A percentile compares a stretch with the other conserved stretches of the same genome.
phyloP scores from a whole-genome alignment of 2,888 invertebrate genomes.

The Stenoptilia bipunctidactyla region DNA sequence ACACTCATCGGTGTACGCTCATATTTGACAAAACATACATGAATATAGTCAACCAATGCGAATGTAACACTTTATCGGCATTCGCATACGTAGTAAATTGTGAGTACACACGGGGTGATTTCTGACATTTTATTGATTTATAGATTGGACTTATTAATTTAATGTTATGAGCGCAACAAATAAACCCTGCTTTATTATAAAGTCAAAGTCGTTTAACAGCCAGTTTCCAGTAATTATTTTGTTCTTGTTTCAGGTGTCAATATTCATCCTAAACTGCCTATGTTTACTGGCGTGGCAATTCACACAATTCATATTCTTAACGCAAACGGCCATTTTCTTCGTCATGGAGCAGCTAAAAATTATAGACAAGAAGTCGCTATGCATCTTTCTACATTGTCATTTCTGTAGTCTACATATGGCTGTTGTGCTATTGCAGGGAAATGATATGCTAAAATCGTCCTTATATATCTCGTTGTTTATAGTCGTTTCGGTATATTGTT shows the following conservation, averaged over 20 bases:
- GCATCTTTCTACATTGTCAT: slow-evolving; percentile 47
- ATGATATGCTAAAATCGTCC: slow-evolving; percentile 60
- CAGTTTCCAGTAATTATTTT: too few species aligned
- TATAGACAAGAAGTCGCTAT: slow-evolving; percentile 48
- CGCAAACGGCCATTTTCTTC: slow-evolving; percentile 81
- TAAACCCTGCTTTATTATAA: too few species aligned
- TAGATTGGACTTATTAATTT: too few species aligned
- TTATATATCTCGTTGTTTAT: slow-evolving; percentile 58
- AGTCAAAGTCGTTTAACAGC: too few species aligned
- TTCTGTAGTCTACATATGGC: slow-evolving; percentile 54
- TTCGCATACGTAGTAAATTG: too few species aligned
- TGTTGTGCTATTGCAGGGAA: slow-evolving; percentile 48
- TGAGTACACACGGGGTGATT: too few species aligned
- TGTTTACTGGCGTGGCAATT: slow-evolving; percentile 82
- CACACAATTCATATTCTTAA: slow-evolving; percentile 84
- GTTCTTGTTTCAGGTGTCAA: slow-evolving; percentile 39
- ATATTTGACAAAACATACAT: too few species aligned
- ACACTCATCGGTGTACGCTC: too few species aligned
- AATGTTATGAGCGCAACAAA: too few species aligned
- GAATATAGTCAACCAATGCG: too few species aligned
- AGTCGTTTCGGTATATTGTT: slow-evolving; percentile 37
- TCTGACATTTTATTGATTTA: too few species aligned
- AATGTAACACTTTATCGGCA: too few species aligned
- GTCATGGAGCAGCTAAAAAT: slow-evolving; percentile 74
- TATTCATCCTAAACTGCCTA: slow-evolving; percentile 46